Conservation (phyloP, 2,888 invertebrate genomes). For the Troglohyphantes excavatus region DNA sequence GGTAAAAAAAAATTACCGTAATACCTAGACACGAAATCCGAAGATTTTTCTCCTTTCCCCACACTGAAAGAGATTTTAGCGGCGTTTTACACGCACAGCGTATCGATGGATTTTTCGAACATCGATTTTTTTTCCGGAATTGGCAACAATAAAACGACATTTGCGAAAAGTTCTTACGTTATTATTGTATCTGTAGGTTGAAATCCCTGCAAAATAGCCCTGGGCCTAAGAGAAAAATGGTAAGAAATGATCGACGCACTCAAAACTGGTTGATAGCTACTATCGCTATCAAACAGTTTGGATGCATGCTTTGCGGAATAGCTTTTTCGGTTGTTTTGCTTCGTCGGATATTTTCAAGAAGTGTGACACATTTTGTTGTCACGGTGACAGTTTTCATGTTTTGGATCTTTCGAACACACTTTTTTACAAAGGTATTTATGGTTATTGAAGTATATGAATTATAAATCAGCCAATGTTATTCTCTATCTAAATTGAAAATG, state of each 20-base stretch:
- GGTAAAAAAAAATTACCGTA: slow-evolving; percentile 29
- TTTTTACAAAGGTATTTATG: no score
- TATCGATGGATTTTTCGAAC: slow-evolving; percentile 39
- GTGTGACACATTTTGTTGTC: slow-evolving; percentile 21
- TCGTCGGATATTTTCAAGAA: not conserved
- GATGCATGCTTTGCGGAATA: not conserved
- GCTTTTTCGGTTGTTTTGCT: slow-evolving; percentile 11
- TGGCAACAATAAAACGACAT: slow-evolving; percentile 38
- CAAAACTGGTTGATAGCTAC: slow-evolving; percentile 10
- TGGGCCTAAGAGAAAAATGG: not conserved
- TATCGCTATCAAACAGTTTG: no score
- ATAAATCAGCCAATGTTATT: slow-evolving; percentile 5
- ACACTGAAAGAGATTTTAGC: slow-evolving; percentile 8
- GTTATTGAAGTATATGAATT: slow-evolving; percentile 26
- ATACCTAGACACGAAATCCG: slow-evolving; percentile 43
- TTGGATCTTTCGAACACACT: slow-evolving; percentile 13
- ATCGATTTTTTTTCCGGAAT: slow-evolving; percentile 22
- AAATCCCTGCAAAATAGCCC: not conserved
- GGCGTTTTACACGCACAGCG: slow-evolving; percentile 39
- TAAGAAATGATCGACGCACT: not conserved
- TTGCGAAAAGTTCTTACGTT: slow-evolving; percentile 32
- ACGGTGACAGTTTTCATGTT: slow-evolving; percentile 36
- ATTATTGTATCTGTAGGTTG: slow-evolving; percentile 26
- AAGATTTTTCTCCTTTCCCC: not conserved
- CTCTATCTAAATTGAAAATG: not conserved